Base-by-base conservation (phyloP, 1,140 invertebrate genomes). In the Apis cerana region DNA sequence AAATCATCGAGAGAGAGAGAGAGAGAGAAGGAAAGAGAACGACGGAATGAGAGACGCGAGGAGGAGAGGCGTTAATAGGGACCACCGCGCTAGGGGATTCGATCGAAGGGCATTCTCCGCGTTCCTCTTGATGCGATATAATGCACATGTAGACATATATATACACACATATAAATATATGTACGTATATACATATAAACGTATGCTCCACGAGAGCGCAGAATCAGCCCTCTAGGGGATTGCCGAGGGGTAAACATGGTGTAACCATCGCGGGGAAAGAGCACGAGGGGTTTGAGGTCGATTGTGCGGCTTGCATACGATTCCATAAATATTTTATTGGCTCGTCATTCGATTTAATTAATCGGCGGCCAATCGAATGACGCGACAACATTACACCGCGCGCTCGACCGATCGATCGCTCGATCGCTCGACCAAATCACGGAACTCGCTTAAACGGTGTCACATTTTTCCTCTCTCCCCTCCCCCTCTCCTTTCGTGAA, bases 271-370 rank as follows among this genome's bases (percentile, higher is more conserved):
- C 87, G 79, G 89, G 91, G 90, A 90, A 82, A 88, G 82, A 86
- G 69, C 69, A 68, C 69, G 84, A 84, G 75, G 84, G 76, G 62
- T 67, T 79, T 82, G 80, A 86, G 72, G 69, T 69, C 82, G 80
- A 74, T 83, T 84, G 85, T 78, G 69, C 71, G 75, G 70, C 70
- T 77, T 74, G 82, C 88, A 90, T 90, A 90, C 89, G 91, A 90
- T 91, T 91, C 90, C 87, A 92, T 93, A 94, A 94, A 94, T 94
- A 93, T 94, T 93, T 94, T 92, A 93, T 93, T 93, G 92, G 92
- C 91, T 90, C 92, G 90, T 93, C 91, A 90, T 92, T 90, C 89
- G 89, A 92, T 89, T 93, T 93, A 91, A 93, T 93, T 92, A 83
- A 33, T 43, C 90, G 82, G 71, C 85, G 58, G 78, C 80, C 87